phyloP scores from a whole-genome alignment of 2,797 vertebrate species.

The Enteromius paludinosus region DNA sequence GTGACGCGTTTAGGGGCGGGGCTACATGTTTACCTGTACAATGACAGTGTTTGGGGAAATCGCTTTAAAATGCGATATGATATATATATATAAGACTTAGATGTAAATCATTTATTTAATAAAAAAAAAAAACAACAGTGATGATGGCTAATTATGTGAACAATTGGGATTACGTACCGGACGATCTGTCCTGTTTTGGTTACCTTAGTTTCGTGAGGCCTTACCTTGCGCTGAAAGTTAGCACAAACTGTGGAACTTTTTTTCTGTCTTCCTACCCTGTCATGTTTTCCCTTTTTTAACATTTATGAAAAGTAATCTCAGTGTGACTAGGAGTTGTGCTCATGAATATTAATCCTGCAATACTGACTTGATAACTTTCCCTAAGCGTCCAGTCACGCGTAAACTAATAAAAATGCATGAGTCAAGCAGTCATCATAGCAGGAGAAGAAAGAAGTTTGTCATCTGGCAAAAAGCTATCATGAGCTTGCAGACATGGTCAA shows the following conservation, averaged over 20 bases:
- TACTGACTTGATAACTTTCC: neutral
- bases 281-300: neutral
- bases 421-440: neutral
- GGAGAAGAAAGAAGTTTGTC: neutral
- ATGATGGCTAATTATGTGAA: neutral
- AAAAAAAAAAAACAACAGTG: too few relatives aligned
- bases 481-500: conserved; percentile 14
- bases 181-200: neutral
- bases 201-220: neutral
- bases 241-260: neutral
- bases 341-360: neutral
- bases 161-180: neutral
- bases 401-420: neutral
- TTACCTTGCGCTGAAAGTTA: neutral
- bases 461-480: neutral
- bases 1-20: neutral
- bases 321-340: neutral
- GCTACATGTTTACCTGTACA: neutral
- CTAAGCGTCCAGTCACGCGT: neutral
- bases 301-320: neutral
- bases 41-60: neutral
- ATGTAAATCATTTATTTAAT: neutral
- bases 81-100: neutral
- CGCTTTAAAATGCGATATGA: neutral
- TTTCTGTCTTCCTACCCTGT: neutral